Evolutionary conservation across 2,888 invertebrate genomes (phyloP).

Genomic region (Rotaria magnacalcarata): DNA sequence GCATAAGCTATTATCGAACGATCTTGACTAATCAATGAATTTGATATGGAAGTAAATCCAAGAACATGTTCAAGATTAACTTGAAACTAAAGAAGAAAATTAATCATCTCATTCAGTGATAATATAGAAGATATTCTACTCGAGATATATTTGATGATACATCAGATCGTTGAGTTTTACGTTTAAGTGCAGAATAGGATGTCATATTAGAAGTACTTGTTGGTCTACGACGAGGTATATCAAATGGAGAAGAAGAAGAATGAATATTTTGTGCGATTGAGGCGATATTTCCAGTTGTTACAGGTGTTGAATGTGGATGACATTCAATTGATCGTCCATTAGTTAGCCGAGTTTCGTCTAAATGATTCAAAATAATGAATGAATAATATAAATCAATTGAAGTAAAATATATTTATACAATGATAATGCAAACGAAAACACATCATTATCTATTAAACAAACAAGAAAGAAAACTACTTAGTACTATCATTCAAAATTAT

Average conservation of each 20-base stretch:
- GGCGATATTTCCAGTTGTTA: background rate
- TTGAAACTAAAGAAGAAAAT: conserved; percentile 28
- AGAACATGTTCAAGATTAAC: conserved; percentile 41
- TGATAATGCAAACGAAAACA: background rate
- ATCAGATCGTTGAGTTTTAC: conserved; percentile 27
- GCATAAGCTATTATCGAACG: conserved; percentile 39
- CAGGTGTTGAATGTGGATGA: background rate
- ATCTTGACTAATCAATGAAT: conserved; percentile 40
- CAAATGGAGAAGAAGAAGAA: background rate
- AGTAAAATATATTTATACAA: background rate
- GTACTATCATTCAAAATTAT: background rate
- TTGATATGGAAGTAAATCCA: conserved; percentile 42
- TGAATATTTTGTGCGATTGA: background rate
- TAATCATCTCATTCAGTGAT: background rate
- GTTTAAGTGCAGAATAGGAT: conserved; percentile 28
- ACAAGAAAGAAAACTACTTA: background rate
- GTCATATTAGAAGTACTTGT: background rate
- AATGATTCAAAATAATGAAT: background rate
- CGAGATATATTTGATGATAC: background rate
- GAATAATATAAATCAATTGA: background rate
- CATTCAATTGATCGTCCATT: background rate
- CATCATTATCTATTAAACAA: background rate
- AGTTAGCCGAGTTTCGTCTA: background rate
- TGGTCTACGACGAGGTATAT: background rate
- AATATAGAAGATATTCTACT: background rate